These are phyloP conservation scores for Sanderia malayensis DNA, from an alignment of 30 jellyfish, hydroid and myxozoan species.

Conservation along the genomic window DNA sequence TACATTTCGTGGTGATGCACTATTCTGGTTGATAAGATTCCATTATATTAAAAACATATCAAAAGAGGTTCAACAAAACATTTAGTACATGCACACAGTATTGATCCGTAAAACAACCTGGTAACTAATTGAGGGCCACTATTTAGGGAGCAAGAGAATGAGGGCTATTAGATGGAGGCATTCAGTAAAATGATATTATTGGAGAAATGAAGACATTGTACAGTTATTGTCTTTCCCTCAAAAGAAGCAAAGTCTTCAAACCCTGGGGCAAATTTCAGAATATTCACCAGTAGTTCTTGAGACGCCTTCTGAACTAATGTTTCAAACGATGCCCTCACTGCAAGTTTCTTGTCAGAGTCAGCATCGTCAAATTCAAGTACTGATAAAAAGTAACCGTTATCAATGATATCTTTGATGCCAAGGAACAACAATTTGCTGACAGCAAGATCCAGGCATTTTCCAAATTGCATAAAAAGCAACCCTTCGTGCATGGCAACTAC, in stretches of 20 bases:
- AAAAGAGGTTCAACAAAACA: neutral
- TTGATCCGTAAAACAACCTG: neutral
- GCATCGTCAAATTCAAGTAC: neutral
- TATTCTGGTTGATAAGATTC: neutral
- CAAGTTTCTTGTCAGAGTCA: neutral
- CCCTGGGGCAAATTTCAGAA: neutral
- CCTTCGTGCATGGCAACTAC: constrained; percentile 50
- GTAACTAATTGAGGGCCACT: neutral
- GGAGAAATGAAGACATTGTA: neutral
- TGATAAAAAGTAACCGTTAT: neutral
- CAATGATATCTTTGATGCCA: neutral
- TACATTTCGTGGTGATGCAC: neutral
- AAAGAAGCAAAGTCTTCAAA: neutral
- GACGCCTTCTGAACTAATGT: neutral
- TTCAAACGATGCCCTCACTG: neutral
- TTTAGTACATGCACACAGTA: neutral
- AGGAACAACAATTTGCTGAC: neutral
- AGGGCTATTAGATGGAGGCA: neutral
- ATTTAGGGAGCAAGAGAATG: constrained; percentile 1
- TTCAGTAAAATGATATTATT: neutral
- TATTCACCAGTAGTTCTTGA: neutral
- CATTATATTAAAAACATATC: neutral
- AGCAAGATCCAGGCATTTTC: neutral
- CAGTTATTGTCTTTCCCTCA: neutral
- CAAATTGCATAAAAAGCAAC: constrained; percentile 13